phyloP scores from a whole-genome alignment of 1,140 invertebrate species.

The Drosophila bifasciata region DNA sequence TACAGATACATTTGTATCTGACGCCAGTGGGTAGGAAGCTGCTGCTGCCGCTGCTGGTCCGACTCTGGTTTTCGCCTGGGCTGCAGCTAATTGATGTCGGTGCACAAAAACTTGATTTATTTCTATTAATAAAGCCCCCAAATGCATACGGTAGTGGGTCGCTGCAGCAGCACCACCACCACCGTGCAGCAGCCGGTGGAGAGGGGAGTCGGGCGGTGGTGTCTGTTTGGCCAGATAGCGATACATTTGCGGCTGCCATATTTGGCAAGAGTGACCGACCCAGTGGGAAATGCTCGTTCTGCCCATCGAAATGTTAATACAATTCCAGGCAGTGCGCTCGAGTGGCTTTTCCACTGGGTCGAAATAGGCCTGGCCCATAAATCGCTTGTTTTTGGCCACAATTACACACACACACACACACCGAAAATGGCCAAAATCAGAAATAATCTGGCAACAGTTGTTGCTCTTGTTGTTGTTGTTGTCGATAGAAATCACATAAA shows the following conservation, averaged over 20 bases:
- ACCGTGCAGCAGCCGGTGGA: no score
- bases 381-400: constrained; percentile 65
- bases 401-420: constrained; percentile 52
- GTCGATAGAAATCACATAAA: constrained; percentile 71
- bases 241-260: constrained; percentile 46
- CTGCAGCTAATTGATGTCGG: constrained; percentile 77
- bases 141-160: constrained; percentile 41
- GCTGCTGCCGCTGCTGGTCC: constrained; percentile 16
- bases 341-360: constrained; percentile 54
- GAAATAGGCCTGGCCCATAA: constrained; percentile 46
- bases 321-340: background rate
- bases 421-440: constrained; percentile 58
- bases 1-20: constrained; percentile 80
- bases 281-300: constrained; percentile 30
- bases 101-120: constrained; percentile 82
- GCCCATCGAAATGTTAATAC: background rate
- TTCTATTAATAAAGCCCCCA: constrained; percentile 76
- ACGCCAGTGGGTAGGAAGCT: constrained; percentile 57
- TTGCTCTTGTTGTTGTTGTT: constrained; percentile 30
- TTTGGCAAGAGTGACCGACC: constrained; percentile 34
- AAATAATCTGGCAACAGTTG: constrained; percentile 47
- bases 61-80: constrained; percentile 28
- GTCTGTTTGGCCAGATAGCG: constrained; percentile 26
- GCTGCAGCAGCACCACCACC: no score
- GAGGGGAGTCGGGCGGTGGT: background rate